Base-by-base conservation (phyloP, 1,140 invertebrate genomes). In the Sweltsa coloradensis region DNA sequence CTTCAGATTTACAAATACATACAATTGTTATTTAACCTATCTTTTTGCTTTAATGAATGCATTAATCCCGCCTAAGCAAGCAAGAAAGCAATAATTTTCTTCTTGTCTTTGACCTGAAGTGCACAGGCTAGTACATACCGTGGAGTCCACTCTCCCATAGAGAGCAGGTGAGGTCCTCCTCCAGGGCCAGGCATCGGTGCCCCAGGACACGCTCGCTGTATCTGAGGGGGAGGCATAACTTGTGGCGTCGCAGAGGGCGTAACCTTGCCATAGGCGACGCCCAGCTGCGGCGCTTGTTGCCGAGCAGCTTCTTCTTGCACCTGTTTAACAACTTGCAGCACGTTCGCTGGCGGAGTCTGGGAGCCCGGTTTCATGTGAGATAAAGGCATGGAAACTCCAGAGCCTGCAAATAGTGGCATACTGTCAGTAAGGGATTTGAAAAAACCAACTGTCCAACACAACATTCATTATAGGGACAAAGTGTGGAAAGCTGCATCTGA, bases 261-360 rank as follows among this genome's bases (percentile, higher is more conserved):
- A 50, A 83, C 79, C 62, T 85, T 85, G 2, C 82, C 81, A 50
- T 79, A 82, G 37, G 66, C 60, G 25, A 61, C 57, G 31, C 60
- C 61, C 16, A 73, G 70, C 50, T 83, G 81, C 9, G 84, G 83
- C 7, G 77, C 80, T 58, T 86, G 84, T 60, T 87, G 87, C 19
- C 86, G 70, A 1, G 86, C 85, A 36, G 89, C 91, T 59, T 91
- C 88, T 58, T 92, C 88, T 62, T 95, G 90, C 1, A 94, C 89
- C 67, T 94, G 84, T 58, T 87, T 86, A 13, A 89, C 85, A 21
- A 88, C 87, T 60, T 89, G 83, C 27, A 91, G 71, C 11, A 91
- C 88, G 59, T 83, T 85, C 3, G 82, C 78, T 3, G 87, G 82
- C 6, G 85, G 86, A 7, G 81, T 81, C 57, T 85, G 79, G 4